Conservation (phyloP, 64 coral and sea anemone genomes). For the Stichodactyla mertensii region DNA sequence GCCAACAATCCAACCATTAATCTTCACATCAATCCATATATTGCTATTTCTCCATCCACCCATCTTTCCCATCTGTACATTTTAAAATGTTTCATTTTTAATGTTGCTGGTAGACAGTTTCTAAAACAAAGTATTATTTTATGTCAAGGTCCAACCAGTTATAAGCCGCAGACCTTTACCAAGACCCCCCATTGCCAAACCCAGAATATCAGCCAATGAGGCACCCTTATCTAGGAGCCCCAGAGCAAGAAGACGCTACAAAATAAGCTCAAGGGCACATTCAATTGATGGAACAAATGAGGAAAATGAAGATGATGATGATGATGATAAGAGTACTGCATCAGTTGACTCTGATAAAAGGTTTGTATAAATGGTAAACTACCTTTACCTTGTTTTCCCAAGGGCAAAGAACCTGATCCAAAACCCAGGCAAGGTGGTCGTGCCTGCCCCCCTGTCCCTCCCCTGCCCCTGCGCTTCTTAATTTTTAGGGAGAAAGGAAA, state of each 20-base stretch:
- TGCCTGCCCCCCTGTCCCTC: no score
- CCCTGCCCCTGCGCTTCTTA: neutral
- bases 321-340: slow-evolving; percentile 38
- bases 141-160: neutral
- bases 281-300: slow-evolving; percentile 25
- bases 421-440: no score
- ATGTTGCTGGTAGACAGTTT: no score
- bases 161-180: slow-evolving; percentile 39
- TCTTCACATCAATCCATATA: no score
- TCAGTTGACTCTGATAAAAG: slow-evolving; percentile 76
- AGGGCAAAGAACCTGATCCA: no score
- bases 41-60: neutral
- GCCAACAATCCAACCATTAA: neutral
- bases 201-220: slow-evolving; percentile 16
- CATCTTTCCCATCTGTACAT: neutral
- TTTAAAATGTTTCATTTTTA: no score
- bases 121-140: neutral
- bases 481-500: neutral
- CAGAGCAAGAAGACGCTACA: slow-evolving; percentile 64
- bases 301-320: slow-evolving; percentile 62
- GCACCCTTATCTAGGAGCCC: slow-evolving; percentile 71
- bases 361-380: neutral
- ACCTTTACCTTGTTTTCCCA: no score
- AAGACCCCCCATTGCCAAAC: slow-evolving; percentile 17
- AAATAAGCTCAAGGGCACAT: slow-evolving; percentile 52